Evolutionary conservation across 2,797 vertebrate genomes (phyloP).

Genomic region (Squalus acanthias): DNA sequence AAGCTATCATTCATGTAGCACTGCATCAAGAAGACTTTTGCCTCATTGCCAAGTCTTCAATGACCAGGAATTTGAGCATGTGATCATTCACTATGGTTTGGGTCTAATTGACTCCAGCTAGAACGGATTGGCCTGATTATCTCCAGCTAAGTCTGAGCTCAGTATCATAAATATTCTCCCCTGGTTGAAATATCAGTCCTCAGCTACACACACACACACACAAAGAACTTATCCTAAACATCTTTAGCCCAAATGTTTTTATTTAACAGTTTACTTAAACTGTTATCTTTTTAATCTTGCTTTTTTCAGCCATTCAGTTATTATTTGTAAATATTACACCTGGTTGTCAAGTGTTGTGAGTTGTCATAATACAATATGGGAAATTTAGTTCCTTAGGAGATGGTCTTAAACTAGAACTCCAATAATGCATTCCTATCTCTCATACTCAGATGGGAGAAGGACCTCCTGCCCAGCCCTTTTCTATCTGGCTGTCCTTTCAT

Average conservation of each 20-base stretch:
- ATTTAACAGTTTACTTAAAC: not conserved
- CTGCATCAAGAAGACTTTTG: not conserved
- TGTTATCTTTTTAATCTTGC: too few species aligned
- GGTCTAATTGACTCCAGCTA: not conserved
- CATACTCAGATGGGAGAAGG: too few species aligned
- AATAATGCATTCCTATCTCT: too few species aligned
- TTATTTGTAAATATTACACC: not conserved
- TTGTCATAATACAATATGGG: not conserved
- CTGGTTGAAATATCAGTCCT: not conserved
- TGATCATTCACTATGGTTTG: not conserved
- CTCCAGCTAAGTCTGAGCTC: not conserved
- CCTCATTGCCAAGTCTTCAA: not conserved
- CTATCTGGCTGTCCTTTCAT: too few species aligned
- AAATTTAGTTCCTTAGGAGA: not conserved
- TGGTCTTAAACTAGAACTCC: too few species aligned
- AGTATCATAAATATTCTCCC: not conserved
- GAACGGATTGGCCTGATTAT: not conserved
- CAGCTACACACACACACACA: not conserved
- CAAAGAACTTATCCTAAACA: not conserved
- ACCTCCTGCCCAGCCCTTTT: too few species aligned
- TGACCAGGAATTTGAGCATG: not conserved
- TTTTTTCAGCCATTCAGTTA: not conserved
- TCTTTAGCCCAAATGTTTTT: not conserved
- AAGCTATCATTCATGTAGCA: slow-evolving; percentile 1
- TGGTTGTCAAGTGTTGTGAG: not conserved